Evolutionary conservation across 2,888 invertebrate genomes (phyloP).

Genomic region (Diplazon laetatorius): DNA sequence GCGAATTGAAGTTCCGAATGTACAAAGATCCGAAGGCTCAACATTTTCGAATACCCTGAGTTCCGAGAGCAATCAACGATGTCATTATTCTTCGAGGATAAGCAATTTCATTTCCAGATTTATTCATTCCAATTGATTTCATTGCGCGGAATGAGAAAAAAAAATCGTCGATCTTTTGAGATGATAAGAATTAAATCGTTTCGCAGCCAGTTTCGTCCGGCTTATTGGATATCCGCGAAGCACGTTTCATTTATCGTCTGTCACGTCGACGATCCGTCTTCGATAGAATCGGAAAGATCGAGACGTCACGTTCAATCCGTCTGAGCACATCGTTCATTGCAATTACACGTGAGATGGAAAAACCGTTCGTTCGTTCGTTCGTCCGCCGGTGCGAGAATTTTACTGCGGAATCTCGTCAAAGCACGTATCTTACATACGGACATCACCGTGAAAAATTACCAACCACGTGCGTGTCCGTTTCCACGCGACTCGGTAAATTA

Average conservation of each 20-base stretch:
- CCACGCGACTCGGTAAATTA: constrained; percentile 63
- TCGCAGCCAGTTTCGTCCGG: not conserved
- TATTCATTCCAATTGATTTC: not conserved
- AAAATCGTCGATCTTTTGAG: not conserved
- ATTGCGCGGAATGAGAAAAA: not conserved
- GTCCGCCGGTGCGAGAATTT: constrained; percentile 50
- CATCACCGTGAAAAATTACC: constrained; percentile 64
- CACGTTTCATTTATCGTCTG: not conserved
- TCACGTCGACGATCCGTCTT: not conserved
- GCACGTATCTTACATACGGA: too few relatives aligned
- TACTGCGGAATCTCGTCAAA: constrained; percentile 48
- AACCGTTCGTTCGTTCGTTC: not conserved
- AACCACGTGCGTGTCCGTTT: constrained; percentile 56
- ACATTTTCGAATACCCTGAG: too few relatives aligned
- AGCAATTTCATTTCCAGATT: constrained; percentile 4
- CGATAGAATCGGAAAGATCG: constrained; percentile 26
- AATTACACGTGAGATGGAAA: constrained; percentile 24
- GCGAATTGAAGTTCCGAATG: too few relatives aligned
- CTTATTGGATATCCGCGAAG: constrained; percentile 3
- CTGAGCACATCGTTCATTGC: constrained; percentile 52
- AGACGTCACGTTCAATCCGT: constrained; percentile 2
- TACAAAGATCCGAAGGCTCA: too few relatives aligned
- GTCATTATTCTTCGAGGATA: not conserved
- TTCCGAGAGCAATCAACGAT: too few relatives aligned
- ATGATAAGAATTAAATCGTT: not conserved